A percentile compares a stretch with the other conserved stretches of the same genome.
Evolutionary conservation across 2,888 invertebrate genomes (phyloP).

Genomic region (Anticlea derivata): DNA sequence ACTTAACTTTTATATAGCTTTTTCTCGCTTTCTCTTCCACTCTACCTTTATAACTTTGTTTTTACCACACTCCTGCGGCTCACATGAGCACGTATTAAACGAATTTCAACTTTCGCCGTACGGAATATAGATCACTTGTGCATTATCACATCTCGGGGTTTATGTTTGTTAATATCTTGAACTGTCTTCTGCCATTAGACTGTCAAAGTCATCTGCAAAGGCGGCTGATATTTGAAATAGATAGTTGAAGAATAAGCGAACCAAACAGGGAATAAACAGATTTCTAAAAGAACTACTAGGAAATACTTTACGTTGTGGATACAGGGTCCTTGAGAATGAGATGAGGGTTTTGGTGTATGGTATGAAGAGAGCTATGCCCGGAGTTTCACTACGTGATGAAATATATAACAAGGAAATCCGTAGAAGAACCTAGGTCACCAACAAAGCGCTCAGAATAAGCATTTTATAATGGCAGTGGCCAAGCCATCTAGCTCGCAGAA

Average conservation of each 20-base stretch:
- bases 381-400: no score
- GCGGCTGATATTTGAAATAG: conserved; percentile 47
- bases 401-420: no score
- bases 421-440: no score
- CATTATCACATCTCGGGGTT: conserved; percentile 15
- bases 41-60: conserved; percentile 22
- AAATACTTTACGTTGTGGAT: no score
- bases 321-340: no score
- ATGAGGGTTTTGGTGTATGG: no score
- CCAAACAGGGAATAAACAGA: not conserved
- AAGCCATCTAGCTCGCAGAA: no score
- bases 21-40: conserved; percentile 9
- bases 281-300: not conserved
- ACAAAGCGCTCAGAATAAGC: no score
- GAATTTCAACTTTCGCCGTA: conserved; percentile 38
- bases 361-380: no score
- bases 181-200: conserved; percentile 57
- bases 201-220: conserved; percentile 55
- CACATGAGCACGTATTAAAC: conserved; percentile 9
- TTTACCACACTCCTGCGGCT: conserved; percentile 27
- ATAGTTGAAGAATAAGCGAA: conserved; percentile 32
- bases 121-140: conserved; percentile 21
- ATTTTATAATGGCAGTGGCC: no score
- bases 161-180: conserved; percentile 50
- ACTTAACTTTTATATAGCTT: not conserved